Percentiles rank a stretch among this genome's conserved stretches.
Conservation (phyloP, 2,888 invertebrate genomes). For the Plebejus argus region DNA sequence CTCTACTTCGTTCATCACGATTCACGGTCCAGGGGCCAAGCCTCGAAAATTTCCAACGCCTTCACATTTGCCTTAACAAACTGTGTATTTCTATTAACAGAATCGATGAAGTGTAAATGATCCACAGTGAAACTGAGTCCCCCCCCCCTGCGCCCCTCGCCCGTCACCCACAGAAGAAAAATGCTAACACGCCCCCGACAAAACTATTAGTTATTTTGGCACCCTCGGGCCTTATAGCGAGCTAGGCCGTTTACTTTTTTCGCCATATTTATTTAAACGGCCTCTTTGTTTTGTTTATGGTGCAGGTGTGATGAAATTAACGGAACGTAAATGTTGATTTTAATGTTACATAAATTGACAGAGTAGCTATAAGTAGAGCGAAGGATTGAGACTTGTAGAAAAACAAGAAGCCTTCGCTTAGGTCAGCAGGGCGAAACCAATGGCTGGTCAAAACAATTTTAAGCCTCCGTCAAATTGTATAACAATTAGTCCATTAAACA, state of each 20-base stretch:
- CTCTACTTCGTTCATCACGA: no score
- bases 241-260: slow-evolving; percentile 40
- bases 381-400: no score
- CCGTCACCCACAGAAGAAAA: slow-evolving; percentile 80
- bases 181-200: slow-evolving; percentile 81
- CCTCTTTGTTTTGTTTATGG: background rate
- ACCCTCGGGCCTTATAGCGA: slow-evolving; percentile 59
- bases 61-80: background rate
- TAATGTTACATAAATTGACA: background rate
- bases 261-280: slow-evolving; percentile 21
- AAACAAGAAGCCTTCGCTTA: no score
- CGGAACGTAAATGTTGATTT: background rate
- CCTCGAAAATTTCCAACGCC: background rate
- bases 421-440: no score
- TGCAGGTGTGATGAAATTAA: background rate
- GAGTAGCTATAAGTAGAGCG: no score
- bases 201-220: slow-evolving; percentile 82
- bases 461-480: no score
- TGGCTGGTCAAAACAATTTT: no score
- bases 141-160: slow-evolving; percentile 50
- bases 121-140: slow-evolving; percentile 70
- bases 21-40: no score
- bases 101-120: slow-evolving; percentile 78
- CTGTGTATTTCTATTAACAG: slow-evolving; percentile 62
- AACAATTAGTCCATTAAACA: no score